phyloP scores from a whole-genome alignment of 2,888 invertebrate species.

The Tolmerus cingulatus region DNA sequence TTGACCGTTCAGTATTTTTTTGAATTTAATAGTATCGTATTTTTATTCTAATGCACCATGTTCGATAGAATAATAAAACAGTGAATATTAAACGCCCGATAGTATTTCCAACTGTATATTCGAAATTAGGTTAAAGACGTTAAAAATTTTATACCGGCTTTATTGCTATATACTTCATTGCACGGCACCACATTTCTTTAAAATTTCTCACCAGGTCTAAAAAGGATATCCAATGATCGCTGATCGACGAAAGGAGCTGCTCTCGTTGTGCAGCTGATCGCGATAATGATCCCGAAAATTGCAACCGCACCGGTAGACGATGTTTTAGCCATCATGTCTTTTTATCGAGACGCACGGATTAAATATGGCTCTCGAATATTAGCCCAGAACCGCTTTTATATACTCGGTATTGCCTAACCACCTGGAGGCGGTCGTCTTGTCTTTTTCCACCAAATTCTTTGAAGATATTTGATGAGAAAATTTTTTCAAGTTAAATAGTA shows the following conservation, averaged over 20 bases:
- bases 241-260: not conserved
- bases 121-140: not conserved
- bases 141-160: not conserved
- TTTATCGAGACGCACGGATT: not conserved
- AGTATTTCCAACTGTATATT: too few relatives aligned
- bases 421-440: not conserved
- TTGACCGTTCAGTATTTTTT: too few relatives aligned
- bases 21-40: too few relatives aligned
- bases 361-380: not conserved
- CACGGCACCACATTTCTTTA: not conserved
- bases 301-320: not conserved
- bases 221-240: not conserved
- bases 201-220: not conserved
- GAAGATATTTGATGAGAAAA: not conserved
- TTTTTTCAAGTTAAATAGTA: not conserved
- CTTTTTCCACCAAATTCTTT: not conserved
- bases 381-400: constrained; percentile 18
- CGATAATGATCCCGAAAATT: not conserved
- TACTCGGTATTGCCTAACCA: constrained; percentile 16
- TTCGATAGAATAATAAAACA: too few relatives aligned
- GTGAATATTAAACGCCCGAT: too few relatives aligned
- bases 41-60: too few relatives aligned
- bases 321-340: constrained; percentile 16
- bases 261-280: not conserved
- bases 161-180: not conserved